These are phyloP conservation scores for Hydrocynus forskahlii DNA, from an alignment of 2,797 vertebrate species.

Conservation along the genomic window DNA sequence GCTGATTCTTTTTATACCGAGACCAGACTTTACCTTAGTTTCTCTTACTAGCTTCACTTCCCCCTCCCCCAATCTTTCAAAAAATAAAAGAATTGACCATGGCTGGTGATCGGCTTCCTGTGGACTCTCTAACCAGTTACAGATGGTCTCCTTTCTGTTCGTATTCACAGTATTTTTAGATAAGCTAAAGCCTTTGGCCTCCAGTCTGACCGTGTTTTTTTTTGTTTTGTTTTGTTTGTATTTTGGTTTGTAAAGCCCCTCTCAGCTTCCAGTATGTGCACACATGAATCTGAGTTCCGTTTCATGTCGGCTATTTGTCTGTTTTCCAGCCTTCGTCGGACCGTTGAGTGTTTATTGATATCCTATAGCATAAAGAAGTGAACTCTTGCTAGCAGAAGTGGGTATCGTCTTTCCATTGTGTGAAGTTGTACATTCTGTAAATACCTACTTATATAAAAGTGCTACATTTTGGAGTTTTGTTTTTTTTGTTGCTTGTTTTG, in stretches of 20 bases:
- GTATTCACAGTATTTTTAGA: constrained; percentile 26
- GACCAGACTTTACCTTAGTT: not conserved
- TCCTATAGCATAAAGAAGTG: constrained; percentile 11
- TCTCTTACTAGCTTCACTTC: not conserved
- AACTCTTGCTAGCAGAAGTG: constrained; percentile 31
- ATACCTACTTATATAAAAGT: constrained; percentile 80
- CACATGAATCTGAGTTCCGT: constrained; percentile 16
- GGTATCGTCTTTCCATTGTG: constrained; percentile 27
- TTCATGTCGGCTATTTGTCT: not conserved
- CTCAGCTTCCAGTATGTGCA: not conserved
- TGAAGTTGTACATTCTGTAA: constrained; percentile 75
- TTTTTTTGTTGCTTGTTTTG: constrained; percentile 64
- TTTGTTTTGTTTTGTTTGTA: too few species aligned
- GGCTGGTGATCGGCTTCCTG: not conserved
- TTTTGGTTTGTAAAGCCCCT: not conserved
- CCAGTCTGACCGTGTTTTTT: not conserved
- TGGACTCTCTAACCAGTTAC: not conserved
- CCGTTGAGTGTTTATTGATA: constrained; percentile 13
- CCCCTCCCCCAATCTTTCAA: too few species aligned
- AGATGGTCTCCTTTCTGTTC: not conserved
- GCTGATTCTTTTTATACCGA: not conserved
- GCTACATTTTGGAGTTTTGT: constrained; percentile 65
- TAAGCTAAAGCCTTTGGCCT: constrained; percentile 32
- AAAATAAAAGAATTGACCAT: not conserved
- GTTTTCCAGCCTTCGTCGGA: not conserved